phyloP scores from a whole-genome alignment of 1,140 invertebrate species.

The Vollenhovia emeryi region DNA sequence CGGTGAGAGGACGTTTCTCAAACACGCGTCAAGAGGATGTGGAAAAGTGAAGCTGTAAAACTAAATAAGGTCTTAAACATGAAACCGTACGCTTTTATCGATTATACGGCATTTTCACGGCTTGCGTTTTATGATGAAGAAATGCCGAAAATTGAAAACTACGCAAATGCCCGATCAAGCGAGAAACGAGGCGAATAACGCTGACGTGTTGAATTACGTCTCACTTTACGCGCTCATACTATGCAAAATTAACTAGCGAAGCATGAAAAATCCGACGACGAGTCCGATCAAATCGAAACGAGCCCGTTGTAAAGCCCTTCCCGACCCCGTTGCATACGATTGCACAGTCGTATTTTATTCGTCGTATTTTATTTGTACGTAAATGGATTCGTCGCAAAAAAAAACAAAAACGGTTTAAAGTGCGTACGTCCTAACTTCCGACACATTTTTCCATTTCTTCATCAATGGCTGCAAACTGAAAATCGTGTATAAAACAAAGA shows the following conservation, averaged over 20 bases:
- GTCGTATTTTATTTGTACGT: not conserved
- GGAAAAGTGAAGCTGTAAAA: not conserved
- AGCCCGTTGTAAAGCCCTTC: not conserved
- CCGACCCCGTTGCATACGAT: not conserved
- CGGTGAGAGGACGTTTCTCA: not conserved
- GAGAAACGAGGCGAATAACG: conserved; percentile 3
- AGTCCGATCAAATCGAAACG: conserved; percentile 11
- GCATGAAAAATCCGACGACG: conserved; percentile 24
- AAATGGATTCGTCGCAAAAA: not conserved
- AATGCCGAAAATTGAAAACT: conserved; percentile 8
- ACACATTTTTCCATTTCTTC: not conserved
- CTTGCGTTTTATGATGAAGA: not conserved
- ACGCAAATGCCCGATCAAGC: not conserved
- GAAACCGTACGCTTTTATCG: not conserved
- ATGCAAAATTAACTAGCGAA: conserved; percentile 29
- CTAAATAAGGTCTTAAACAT: conserved; percentile 10
- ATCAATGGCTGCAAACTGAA: not conserved
- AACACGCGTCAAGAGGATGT: not conserved
- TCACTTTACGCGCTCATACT: conserved; percentile 1
- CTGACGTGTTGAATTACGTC: conserved; percentile 17
- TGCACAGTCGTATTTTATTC: not conserved
- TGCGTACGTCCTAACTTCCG: not conserved
- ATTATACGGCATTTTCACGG: not conserved
- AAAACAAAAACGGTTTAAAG: not conserved
- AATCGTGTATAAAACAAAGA: not conserved